Evolutionary conservation across 2,797 vertebrate species (phyloP).

Genomic region (Enteromius treurensis): DNA sequence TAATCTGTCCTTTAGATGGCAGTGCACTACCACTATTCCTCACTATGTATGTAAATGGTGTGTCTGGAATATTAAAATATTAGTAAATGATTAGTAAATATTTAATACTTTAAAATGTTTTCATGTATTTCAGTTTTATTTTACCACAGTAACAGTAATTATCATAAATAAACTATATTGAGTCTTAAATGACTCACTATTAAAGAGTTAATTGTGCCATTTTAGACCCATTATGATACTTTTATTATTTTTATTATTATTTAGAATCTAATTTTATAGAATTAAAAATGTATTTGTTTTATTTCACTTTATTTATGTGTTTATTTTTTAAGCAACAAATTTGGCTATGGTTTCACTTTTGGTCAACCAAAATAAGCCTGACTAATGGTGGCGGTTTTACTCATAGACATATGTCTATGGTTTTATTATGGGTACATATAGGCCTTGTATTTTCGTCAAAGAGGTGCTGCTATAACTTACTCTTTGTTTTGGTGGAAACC

Average conservation of each 20-base stretch:
- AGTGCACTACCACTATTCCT: not conserved
- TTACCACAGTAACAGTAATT: not conserved
- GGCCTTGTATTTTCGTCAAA: not conserved
- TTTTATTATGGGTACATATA: not conserved
- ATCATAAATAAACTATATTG: not conserved
- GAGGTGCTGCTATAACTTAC: no score
- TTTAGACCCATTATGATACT: not conserved
- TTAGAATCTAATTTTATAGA: not conserved
- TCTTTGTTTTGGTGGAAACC: not conserved
- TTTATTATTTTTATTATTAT: not conserved
- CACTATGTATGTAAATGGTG: not conserved
- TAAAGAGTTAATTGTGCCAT: not conserved
- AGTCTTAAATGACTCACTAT: not conserved
- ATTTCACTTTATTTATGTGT: not conserved
- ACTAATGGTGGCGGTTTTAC: not conserved
- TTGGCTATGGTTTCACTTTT: not conserved
- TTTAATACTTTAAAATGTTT: not conserved
- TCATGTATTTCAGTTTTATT: not conserved
- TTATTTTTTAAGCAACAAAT: not conserved
- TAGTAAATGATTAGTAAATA: not conserved
- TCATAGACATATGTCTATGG: no score
- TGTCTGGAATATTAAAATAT: not conserved
- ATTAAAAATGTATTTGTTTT: not conserved
- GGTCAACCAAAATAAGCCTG: not conserved
- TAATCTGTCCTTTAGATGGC: constrained; percentile 23